Evolutionary conservation across 2,113 vertebrate species (phyloP).

Genomic region (Oryzias woworae): DNA sequence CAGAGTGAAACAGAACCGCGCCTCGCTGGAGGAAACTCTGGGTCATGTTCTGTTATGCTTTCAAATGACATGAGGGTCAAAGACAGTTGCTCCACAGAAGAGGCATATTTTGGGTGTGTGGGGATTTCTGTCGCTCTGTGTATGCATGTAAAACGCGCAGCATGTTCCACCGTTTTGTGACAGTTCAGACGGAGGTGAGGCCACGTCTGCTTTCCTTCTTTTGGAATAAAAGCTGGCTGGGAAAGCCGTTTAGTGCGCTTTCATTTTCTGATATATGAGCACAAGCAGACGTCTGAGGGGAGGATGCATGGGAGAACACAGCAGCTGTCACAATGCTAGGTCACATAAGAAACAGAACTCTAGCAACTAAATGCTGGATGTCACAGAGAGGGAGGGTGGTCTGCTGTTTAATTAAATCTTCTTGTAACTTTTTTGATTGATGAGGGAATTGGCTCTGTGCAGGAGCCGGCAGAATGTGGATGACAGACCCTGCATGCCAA

Average conservation of each 20-base stretch:
- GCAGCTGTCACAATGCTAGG: slow-evolving; percentile 24
- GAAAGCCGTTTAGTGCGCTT: too few relatives aligned
- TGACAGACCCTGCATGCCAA: slow-evolving; percentile 16
- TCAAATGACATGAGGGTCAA: slow-evolving; percentile 32
- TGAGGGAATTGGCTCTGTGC: slow-evolving; percentile 26
- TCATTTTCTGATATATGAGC: neutral
- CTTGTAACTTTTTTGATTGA: slow-evolving; percentile 32
- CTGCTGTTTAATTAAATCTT: slow-evolving; percentile 57
- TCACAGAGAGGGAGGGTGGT: slow-evolving; percentile 29
- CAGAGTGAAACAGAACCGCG: slow-evolving; percentile 29
- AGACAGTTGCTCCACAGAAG: slow-evolving; percentile 5
- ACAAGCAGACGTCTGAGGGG: neutral
- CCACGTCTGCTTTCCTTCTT: slow-evolving; percentile 8
- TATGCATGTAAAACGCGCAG: slow-evolving; percentile 8
- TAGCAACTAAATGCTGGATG: slow-evolving; percentile 12
- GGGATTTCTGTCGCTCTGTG: slow-evolving; percentile 10
- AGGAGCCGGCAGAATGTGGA: neutral
- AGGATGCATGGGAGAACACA: slow-evolving; percentile 19
- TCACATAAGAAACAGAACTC: slow-evolving; percentile 1
- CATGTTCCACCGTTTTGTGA: slow-evolving; percentile 34
- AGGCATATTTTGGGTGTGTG: slow-evolving; percentile 6
- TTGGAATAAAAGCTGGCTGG: slow-evolving; percentile 1
- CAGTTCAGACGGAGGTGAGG: slow-evolving; percentile 25
- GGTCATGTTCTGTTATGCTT: slow-evolving; percentile 19
- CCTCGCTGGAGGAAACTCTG: slow-evolving; percentile 11